Evolutionary conservation across 1,140 invertebrate species (phyloP).

Genomic region (Monochamus saltuarius): DNA sequence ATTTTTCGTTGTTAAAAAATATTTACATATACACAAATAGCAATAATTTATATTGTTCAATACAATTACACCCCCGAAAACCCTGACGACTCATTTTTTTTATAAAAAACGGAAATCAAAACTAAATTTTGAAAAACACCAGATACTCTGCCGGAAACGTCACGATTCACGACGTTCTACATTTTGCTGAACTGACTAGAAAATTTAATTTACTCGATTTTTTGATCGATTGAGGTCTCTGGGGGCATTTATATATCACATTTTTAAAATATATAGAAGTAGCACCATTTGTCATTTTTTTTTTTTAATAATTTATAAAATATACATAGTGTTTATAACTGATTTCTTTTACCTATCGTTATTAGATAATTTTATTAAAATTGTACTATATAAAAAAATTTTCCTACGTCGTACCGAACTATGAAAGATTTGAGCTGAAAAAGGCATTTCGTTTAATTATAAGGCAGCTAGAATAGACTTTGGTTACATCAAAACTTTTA

Average conservation of each 20-base stretch:
- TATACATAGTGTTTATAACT: background rate
- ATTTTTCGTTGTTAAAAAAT: conserved; percentile 24
- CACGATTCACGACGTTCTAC: too few relatives aligned
- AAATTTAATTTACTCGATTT: too few relatives aligned
- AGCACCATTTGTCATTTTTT: conserved; percentile 25
- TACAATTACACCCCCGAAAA: conserved; percentile 15
- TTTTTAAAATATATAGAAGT: conserved; percentile 27
- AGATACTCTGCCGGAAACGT: background rate
- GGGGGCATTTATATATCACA: conserved; percentile 29
- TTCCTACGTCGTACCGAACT: conserved; percentile 12
- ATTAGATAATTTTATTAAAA: conserved; percentile 5
- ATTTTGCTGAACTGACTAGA: too few relatives aligned
- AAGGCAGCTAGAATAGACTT: conserved; percentile 34
- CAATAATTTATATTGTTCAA: conserved; percentile 28
- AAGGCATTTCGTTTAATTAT: conserved; percentile 27
- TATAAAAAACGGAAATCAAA: conserved; percentile 17
- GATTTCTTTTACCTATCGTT: background rate
- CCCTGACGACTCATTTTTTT: background rate
- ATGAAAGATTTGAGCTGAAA: conserved; percentile 28
- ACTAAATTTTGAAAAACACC: conserved; percentile 1
- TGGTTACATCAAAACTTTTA: conserved; percentile 22
- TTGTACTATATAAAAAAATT: conserved; percentile 21
- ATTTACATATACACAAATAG: conserved; percentile 32
- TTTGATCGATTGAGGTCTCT: conserved; percentile 19
- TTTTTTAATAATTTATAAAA: conserved; percentile 26